Evolutionary conservation across 2,113 vertebrate species (phyloP), one percentile per base, ranked within the genome.

Genomic region (Murina feae): DNA sequence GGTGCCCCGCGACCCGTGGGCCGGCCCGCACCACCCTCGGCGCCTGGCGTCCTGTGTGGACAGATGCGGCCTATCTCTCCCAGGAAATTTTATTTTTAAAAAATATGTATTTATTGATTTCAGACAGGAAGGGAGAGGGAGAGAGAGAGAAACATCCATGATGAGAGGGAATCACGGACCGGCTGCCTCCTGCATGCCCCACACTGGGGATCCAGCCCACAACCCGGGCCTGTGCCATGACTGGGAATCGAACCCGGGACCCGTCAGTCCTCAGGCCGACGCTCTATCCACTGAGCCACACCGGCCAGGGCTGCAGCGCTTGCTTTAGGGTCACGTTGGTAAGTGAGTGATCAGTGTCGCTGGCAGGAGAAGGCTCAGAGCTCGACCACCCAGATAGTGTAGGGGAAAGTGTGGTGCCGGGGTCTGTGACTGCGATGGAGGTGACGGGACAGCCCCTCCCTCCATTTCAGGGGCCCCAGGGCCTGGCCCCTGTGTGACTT

Each of bases 1-100:
- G 35, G 2, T 25, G 37, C 1, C 2, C 69, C 28, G 63, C 25
- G 1, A 21, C 53, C 47, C 8, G 2, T 6, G 9, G 1, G 9
- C 65, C 23, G 2, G 13, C 17, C 30, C 30, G 13, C 47, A 49
- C 30, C 37, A 12, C 63, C 21, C 35, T 66, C 13, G 8, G 32
- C 6, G 44, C 68, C 17, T 60, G 39, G 69, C 47, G 65, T 89
- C 81, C 32, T 3, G 3, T 13, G 37, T 39, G 32, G 44, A 28
- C 21, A 68, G 60, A 86, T 32, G 47, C 23, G 37, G 23, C 9
- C 37, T 11, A 60, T 76, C 42, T 4, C 30, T 86, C 11, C 47
- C 53, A 14, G 39, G 32, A 32, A 44, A 28, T 63, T 63, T 63
- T 63, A 25, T 60, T 60, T 60, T 60, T 25, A 10, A 44, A 44